Evolutionary conservation across 1,140 invertebrate genomes (phyloP), one percentile per base, ranked within the genome.

Genomic region (Nasonia vitripennis): DNA sequence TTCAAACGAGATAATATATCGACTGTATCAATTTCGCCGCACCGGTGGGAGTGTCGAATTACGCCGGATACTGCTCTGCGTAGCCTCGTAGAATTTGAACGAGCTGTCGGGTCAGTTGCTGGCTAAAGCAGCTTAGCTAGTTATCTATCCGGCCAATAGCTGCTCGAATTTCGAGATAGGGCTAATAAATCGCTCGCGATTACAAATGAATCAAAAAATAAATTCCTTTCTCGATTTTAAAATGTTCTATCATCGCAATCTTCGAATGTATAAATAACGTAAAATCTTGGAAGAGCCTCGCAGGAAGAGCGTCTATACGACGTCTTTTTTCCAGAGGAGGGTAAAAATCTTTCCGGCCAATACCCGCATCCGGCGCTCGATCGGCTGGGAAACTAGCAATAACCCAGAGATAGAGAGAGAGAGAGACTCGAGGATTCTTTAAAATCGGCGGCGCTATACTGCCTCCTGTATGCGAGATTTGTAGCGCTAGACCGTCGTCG

Each of bases 371-470:
- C 77, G 81, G 75, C 55, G 55, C 31, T 86, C 87, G 81, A 87
- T 89, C 78, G 86, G 79, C 83, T 87, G 87, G 73, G 86, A 81
- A 89, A 88, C 86, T 87, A 81, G 45, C 89, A 87, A 89, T 89
- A 88, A 87, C 86, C 80, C 27, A 83, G 70, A 62, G 55, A 17
- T n/a, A 81, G 70, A 62, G 55, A 14, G 14, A 83, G 62, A 62
- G 55, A 14, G 55, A 17, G 17, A 87, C 67, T 87, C 51, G 81
- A 88, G 78, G 82, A 89, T 88, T 89, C 87, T 88, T 88, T 87
- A 89, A 89, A 89, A 88, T 88, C 87, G 85, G 88, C 82, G 78
- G 1, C 62, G 34, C 12, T 74, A 68, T 37, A 70, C 67, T 37
- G 10, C n/a, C 85, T 87, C 84, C 86, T 86, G 70, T 80, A 23